Base-by-base conservation (phyloP, 2,888 invertebrate species). In the Folsomia manolachei region DNA sequence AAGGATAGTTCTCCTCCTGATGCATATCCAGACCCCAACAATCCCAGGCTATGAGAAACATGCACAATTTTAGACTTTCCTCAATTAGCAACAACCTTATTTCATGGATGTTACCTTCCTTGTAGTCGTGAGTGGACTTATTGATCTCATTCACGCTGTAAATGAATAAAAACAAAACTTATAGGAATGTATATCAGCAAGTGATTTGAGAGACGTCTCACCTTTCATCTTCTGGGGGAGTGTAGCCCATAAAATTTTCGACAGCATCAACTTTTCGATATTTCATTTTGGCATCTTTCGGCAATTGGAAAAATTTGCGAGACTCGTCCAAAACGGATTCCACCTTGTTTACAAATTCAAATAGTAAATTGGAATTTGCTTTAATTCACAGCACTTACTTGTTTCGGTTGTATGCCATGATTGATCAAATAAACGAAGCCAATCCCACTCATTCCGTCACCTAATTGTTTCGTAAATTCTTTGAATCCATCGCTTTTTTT, bases 391-490 rank as follows among this genome's bases (percentile, higher is more conserved):
- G 21, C 18, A 60, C 2, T 24, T 63, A 68, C 71, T 39, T 56
- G 70, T 60, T 62, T 0, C 24, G 26, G 27, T 18, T 72, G 67
- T 0, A 75, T 26, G 25, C 75, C 75, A 66, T 70, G 70, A 61
- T 75, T 75, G 1, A 70, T 24, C 1, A 75, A 9, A 53, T 75
- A 72, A 25, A 26, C 63, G 25, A 63, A 63, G 19, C 63, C 63
- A n/a, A 63, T 24, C 4, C 25, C 7, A n/a, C 63, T 63, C 63
- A 63, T 63, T 11, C 25, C 63, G 11, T 63, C 26, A 7, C 63
- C 63, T 11, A 63, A n/a, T 24, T 63, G 25, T 24, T 63, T 56
- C 56, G 21, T n/a, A 56, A 56, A 56, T 18, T 21, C 21, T 56
- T 56, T 19, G n/a, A 56, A 56, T 56, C 56, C 56, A n/a, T 56